Base-by-base conservation (phyloP, 2,797 vertebrate species). In the Onychomys arenicola region DNA sequence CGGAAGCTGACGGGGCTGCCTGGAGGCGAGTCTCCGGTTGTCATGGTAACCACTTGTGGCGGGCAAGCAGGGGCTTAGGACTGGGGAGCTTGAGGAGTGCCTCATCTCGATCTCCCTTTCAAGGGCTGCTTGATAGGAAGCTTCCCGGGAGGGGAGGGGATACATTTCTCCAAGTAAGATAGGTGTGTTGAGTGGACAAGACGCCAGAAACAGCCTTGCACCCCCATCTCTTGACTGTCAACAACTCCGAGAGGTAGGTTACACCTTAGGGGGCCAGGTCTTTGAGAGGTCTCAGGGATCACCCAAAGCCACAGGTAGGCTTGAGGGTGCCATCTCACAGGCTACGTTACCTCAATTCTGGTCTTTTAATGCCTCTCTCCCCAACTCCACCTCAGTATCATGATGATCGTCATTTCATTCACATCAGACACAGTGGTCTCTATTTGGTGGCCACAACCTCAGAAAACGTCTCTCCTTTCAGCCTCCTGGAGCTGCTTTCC, bases 401-500 rank as follows among this genome's bases (percentile, higher is more conserved):
- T 46, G 99, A 98, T 84, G 98, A 98, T 27, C 97, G 98, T 57
- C 98, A 99, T 97, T 99, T 99, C 6, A 98, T 99, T 91, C 99
- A 99, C 93, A 97, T 99, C 95, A 98, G 99, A 11, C 99, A 99
- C 81, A 99, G 98, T 7, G 99, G 99, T 0, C 99, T 99, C 17
- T 99, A 99, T 97, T 99, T 99, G 97, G 99, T 99, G 46, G 99
- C 98, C 71, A 99, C 99, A 0, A 98, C 99, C 0, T 98, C 97
- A 0, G 97, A 97, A 1, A 98, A 98, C 75, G 96, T 99, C 25
- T 99, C 99, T 17, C 99, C 99, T 0, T 99, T 99, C 97, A 98
- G 98, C 6, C 87, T 99, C 55, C 98, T 99, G 0, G 99, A 99
- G 97, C 99, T 99, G 95, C 99, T 99, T 8, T 99, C 99, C 98